Evolutionary conservation across 1,140 invertebrate genomes (phyloP).

Genomic region (Drosophila baimaii): DNA sequence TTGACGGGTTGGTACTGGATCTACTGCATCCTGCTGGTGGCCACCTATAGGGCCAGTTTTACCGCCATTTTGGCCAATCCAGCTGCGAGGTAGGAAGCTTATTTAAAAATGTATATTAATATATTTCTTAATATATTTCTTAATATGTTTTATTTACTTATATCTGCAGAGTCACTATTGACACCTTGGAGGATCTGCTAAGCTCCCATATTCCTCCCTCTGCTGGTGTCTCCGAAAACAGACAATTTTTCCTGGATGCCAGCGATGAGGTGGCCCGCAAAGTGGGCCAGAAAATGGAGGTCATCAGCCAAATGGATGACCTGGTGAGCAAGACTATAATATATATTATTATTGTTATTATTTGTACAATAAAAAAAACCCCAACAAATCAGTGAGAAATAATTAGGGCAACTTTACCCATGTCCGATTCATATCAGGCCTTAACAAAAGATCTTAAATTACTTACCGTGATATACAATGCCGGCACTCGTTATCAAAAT

Average conservation of each 20-base stretch:
- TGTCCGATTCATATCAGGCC: slow-evolving; percentile 3
- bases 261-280: slow-evolving; percentile 87
- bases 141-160: neutral
- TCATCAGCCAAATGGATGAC: slow-evolving; percentile 86
- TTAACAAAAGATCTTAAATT: neutral
- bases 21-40: slow-evolving; percentile 91
- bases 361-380: neutral
- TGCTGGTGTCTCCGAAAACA: slow-evolving; percentile 89
- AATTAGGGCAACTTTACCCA: neutral
- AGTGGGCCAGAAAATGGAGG: slow-evolving; percentile 88
- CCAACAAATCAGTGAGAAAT: neutral
- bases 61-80: slow-evolving; percentile 92
- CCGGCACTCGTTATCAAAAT: slow-evolving; percentile 21
- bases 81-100: slow-evolving; percentile 85
- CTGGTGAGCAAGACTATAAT: slow-evolving; percentile 82
- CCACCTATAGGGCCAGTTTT: slow-evolving; percentile 92
- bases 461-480: slow-evolving; percentile 8
- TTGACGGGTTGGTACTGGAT: slow-evolving; percentile 94
- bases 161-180: slow-evolving; percentile 89
- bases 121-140: neutral
- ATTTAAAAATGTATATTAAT: neutral
- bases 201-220: slow-evolving; percentile 87
- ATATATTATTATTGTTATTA: neutral
- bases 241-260: slow-evolving; percentile 89
- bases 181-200: slow-evolving; percentile 89